Conservation (phyloP, 2,113 vertebrate species). For the Petrocephalus microphthalmus region DNA sequence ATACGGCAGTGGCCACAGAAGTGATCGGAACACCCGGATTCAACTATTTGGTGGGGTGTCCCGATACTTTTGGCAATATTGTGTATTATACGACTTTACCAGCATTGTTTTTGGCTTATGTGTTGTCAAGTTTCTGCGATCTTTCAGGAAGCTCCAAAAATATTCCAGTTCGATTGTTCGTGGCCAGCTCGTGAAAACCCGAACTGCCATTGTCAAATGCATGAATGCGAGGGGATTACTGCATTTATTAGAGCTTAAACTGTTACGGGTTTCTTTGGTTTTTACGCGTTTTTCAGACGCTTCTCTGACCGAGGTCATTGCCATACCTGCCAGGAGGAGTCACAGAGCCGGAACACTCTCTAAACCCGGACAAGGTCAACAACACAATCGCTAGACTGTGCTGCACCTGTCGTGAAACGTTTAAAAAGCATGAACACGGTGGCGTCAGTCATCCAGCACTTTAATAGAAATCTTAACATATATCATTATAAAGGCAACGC, state of each 20-base stretch:
- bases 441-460: background rate
- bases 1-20: too few relatives aligned
- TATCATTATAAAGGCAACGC: background rate
- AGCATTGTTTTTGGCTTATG: background rate
- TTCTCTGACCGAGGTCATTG: background rate
- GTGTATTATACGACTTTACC: background rate
- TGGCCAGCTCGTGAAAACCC: background rate
- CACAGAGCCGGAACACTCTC: background rate
- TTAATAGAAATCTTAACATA: background rate
- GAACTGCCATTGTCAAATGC: background rate
- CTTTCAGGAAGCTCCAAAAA: background rate
- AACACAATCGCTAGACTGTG: background rate
- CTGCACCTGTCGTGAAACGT: background rate
- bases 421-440: background rate
- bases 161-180: background rate
- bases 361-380: background rate
- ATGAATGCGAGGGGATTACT: background rate
- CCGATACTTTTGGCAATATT: too few relatives aligned
- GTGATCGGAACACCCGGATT: too few relatives aligned
- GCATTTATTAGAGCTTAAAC: background rate
- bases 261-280: background rate
- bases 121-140: background rate
- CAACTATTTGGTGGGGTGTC: too few relatives aligned
- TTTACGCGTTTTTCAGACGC: background rate
- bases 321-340: background rate